phyloP scores from a whole-genome alignment of 2,888 invertebrate genomes.

The Ptychoptera albimana region DNA sequence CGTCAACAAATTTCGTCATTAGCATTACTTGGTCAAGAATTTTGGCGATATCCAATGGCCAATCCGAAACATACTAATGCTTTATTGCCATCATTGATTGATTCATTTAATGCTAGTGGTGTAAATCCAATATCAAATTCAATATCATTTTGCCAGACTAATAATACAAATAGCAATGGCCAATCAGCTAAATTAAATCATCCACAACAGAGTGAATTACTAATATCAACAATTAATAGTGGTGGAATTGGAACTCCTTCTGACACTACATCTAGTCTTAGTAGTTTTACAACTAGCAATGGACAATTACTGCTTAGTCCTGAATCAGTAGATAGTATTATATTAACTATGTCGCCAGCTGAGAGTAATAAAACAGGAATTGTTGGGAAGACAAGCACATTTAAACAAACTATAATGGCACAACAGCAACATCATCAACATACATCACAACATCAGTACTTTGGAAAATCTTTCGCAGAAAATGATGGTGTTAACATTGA shows the following conservation, averaged over 20 bases:
- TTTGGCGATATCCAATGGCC: constrained; percentile 69
- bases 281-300: constrained; percentile 49
- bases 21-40: constrained; percentile 77
- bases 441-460: constrained; percentile 41
- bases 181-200: constrained; percentile 18
- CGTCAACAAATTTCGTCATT: constrained; percentile 81
- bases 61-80: constrained; percentile 40
- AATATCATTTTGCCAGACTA: no score
- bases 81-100: constrained; percentile 20
- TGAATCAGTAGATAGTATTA: constrained; percentile 46
- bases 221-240: constrained; percentile 25
- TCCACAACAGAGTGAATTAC: constrained; percentile 11
- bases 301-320: constrained; percentile 33
- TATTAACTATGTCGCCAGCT: constrained; percentile 61
- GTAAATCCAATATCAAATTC: no score
- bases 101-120: no score
- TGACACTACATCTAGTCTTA: constrained; percentile 55
- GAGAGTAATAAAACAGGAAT: constrained; percentile 17
- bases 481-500: no score
- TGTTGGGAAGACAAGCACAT: constrained; percentile 14
- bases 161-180: no score
- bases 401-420: constrained; percentile 11
- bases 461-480: background rate
- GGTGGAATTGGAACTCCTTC: constrained; percentile 36
- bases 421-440: constrained; percentile 37